Evolutionary conservation across 2,113 vertebrate species (phyloP).

Genomic region (Capra hircus): DNA sequence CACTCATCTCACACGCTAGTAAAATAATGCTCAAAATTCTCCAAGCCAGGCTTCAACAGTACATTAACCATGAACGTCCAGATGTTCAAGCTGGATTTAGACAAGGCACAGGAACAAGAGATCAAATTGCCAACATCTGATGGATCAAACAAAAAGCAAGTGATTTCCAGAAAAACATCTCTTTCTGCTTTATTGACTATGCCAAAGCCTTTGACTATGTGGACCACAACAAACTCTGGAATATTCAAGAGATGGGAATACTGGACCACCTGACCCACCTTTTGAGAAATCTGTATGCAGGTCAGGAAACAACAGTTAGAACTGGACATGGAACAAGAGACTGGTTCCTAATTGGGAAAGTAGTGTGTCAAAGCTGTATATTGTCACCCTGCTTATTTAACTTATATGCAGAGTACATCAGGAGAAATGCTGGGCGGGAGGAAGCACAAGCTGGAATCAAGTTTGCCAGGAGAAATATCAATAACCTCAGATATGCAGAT

Average conservation of each 20-base stretch:
- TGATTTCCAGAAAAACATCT: not conserved
- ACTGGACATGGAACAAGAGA: not conserved
- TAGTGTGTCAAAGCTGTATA: not conserved
- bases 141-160: not conserved
- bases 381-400: not conserved
- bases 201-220: not conserved
- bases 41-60: not conserved
- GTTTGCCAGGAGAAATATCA: not conserved
- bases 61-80: not conserved
- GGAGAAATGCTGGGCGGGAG: not conserved
- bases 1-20: not conserved
- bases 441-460: not conserved
- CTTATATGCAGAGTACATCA: not conserved
- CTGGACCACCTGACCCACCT: not conserved
- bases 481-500: not conserved
- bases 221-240: not conserved
- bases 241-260: not conserved
- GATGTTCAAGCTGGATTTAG: not conserved
- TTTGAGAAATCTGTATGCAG: not conserved
- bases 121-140: not conserved
- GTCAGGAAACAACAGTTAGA: not conserved
- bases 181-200: not conserved
- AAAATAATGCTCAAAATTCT: not conserved
- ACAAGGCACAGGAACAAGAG: not conserved
- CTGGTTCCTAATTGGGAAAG: not conserved